Evolutionary conservation across 2,797 vertebrate species (phyloP), one percentile per base, ranked within the genome.

Genomic region (Agapornis canus): DNA sequence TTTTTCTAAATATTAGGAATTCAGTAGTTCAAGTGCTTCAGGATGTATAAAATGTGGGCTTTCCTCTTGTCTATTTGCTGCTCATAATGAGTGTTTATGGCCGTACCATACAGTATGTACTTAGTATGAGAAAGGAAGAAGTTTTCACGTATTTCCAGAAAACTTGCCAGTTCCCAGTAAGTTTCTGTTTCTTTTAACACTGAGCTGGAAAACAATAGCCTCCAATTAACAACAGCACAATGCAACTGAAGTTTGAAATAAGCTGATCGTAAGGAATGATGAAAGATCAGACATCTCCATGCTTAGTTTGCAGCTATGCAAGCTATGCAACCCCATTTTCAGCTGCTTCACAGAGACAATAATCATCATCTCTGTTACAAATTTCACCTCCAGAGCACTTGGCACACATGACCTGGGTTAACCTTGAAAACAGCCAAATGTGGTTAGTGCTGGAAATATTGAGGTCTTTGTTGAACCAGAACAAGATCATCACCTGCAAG

Each of bases 71-170:
- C 86, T 96, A 91, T 96, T 97, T 96, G 95, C 87, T 91, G 82
- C 94, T 92, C 92, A 45, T 83, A 97, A 95, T 31, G 73, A 3
- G 68, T 97, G 96, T 97, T 97, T 97, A 93, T 91, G 92, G 90
- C 87, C 3, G 10, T 57, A 61, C 57, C 51, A 56, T 77, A 26
- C 27, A 49, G 42, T 11, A 35, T 77, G 80, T 57, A 27, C 83
- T 90, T 32, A 63, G 40, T n/a, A 56, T 27, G 91, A 89, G 91
- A 94, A 92, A 82, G 32, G 63, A 87, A 96, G 83, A 61, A 91
- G 59, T 84, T 73, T 92, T 87, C 71, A 43, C 59, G 94, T 91
- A 77, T 94, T 97, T 96, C 95, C 95, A 95, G 63, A 82, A 72
- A 84, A 73, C 32, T 66, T 94, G 89, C 86, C 95, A 92, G 73